A percentile compares a stretch with the other conserved stretches of the same genome.
phyloP scores from a whole-genome alignment of 2,113 vertebrate species.

The Apaloderma vittatum region DNA sequence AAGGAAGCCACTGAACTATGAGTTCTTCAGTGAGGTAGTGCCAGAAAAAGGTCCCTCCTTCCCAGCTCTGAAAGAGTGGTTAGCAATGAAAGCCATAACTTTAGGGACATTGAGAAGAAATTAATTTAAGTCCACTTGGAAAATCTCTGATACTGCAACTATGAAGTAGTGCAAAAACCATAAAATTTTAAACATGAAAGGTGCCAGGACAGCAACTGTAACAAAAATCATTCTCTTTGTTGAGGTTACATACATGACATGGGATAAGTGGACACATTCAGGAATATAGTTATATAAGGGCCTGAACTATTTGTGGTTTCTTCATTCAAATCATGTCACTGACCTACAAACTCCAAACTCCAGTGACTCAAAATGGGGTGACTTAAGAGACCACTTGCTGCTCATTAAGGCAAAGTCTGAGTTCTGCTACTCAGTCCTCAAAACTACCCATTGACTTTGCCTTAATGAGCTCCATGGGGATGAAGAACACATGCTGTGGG shows the following conservation, averaged over 20 bases:
- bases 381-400: neutral
- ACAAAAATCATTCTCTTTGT: neutral
- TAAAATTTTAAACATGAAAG: neutral
- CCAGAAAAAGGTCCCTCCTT: neutral
- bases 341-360: neutral
- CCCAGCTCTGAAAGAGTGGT: neutral
- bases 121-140: neutral
- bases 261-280: neutral
- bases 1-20: neutral
- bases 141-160: neutral
- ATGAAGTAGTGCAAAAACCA: neutral
- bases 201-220: neutral
- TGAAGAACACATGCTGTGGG: accelerated
- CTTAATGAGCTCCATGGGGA: neutral
- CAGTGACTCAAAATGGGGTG: neutral
- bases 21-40: neutral
- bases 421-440: neutral
- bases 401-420: too few species aligned
- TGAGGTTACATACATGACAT: neutral
- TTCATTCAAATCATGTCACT: neutral
- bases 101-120: neutral
- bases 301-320: neutral
- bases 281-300: neutral
- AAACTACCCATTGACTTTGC: neutral
- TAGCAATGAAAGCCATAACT: neutral